Conservation (phyloP, 1,140 invertebrate species). For the Kradibia gibbosae region DNA sequence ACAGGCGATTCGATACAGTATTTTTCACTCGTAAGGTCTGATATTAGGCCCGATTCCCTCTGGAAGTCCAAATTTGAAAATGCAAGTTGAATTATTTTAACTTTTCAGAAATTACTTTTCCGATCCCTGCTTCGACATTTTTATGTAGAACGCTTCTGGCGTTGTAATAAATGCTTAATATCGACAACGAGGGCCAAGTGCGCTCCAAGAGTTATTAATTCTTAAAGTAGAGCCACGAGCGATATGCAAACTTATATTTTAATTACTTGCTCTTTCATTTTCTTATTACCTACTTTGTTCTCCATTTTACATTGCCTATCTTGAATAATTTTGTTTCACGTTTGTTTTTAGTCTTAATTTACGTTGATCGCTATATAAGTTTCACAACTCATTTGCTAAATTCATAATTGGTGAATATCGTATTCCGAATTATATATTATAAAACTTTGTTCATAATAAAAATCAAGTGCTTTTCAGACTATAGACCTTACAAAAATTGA, state of each 20-base stretch:
- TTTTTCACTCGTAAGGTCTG: not conserved
- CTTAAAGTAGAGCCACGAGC: slow-evolving; percentile 8
- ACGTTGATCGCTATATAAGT: slow-evolving; percentile 1
- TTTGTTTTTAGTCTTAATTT: slow-evolving; percentile 4
- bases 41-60: slow-evolving; percentile 35
- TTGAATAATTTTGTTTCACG: slow-evolving; percentile 14
- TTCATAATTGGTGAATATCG: not conserved
- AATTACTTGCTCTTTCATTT: slow-evolving; percentile 36
- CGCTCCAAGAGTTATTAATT: slow-evolving; percentile 36
- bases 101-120: not conserved
- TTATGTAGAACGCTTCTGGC: not conserved
- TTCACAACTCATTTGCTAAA: not conserved
- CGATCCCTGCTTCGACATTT: not conserved
- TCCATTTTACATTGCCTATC: not conserved
- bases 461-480: not conserved
- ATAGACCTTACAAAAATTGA: not conserved
- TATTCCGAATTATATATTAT: not conserved
- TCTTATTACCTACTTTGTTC: slow-evolving; percentile 17
- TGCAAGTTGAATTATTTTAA: not conserved
- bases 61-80: not conserved
- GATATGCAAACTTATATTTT: slow-evolving; percentile 36
- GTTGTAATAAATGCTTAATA: slow-evolving; percentile 44
- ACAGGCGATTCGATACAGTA: not conserved
- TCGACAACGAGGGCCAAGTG: slow-evolving; percentile 16
- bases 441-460: not conserved